Conservation (phyloP, 2,113 vertebrate genomes). For the Silurus glanis region DNA sequence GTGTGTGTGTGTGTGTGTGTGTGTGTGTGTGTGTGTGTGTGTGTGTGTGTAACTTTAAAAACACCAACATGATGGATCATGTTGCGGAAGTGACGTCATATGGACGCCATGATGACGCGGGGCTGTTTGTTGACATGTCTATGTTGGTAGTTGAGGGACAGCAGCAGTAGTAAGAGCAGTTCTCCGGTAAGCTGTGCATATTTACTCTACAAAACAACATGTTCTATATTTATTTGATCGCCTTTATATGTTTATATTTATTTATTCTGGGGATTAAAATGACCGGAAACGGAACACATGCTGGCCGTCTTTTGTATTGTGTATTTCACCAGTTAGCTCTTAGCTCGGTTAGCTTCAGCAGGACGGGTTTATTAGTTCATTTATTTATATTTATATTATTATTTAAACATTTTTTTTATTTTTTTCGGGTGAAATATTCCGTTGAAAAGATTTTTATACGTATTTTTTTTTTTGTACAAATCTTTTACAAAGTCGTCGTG, state of each 20-base stretch:
- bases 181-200: too few relatives aligned
- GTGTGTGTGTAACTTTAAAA: not conserved
- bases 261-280: not conserved
- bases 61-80: not conserved
- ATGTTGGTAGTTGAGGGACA: constrained; percentile 56
- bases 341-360: not conserved
- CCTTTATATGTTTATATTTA: not conserved
- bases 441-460: too few relatives aligned
- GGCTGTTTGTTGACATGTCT: constrained; percentile 74
- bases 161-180: too few relatives aligned
- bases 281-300: too few relatives aligned
- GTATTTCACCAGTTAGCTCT: not conserved
- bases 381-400: not conserved
- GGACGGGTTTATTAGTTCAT: too few relatives aligned
- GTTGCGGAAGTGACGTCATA: constrained; percentile 50
- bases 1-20: too few relatives aligned
- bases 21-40: too few relatives aligned
- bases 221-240: not conserved
- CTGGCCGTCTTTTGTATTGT: not conserved
- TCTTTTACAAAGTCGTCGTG: not conserved
- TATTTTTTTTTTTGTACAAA: not conserved
- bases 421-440: too few relatives aligned
- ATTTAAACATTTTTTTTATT: too few relatives aligned
- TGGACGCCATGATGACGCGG: constrained; percentile 41
- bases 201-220: too few relatives aligned